These are phyloP conservation scores for Mythimna pallens DNA, from an alignment of 2,888 invertebrate genomes.

Conservation along the genomic window DNA sequence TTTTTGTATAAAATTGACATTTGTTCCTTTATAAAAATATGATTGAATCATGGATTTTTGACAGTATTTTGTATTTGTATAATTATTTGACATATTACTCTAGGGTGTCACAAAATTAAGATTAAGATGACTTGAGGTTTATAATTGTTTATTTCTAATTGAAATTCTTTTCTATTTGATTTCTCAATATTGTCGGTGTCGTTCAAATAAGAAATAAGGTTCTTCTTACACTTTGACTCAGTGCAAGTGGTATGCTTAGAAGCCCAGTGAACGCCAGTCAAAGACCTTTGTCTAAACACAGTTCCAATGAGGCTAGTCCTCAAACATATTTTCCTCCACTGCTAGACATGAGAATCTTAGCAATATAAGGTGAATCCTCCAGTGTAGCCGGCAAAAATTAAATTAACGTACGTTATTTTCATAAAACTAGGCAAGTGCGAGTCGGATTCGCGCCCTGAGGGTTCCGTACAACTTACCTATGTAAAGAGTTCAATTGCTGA, in stretches of 20 bases:
- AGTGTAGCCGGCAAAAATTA: too few species aligned
- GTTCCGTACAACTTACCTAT: too few species aligned
- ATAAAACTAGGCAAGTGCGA: too few species aligned
- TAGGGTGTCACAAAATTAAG: constrained; percentile 51
- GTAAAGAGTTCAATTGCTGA: too few species aligned
- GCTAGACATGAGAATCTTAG: neutral
- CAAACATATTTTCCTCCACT: neutral
- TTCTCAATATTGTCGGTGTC: constrained; percentile 11
- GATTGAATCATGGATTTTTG: constrained; percentile 52
- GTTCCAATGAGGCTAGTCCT: neutral
- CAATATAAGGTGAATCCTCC: too few species aligned
- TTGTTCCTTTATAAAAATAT: constrained; percentile 39
- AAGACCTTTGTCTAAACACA: neutral
- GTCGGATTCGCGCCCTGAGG: too few species aligned
- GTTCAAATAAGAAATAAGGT: constrained; percentile 17
- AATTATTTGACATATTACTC: constrained; percentile 26
- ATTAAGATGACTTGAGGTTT: constrained; percentile 26
- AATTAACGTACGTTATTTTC: too few species aligned
- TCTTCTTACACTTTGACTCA: constrained; percentile 22
- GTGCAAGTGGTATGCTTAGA: constrained; percentile 21
- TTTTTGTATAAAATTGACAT: constrained; percentile 25
- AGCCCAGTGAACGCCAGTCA: neutral
- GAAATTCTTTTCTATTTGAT: constrained; percentile 27
- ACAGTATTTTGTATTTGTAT: constrained; percentile 45
- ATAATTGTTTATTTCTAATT: constrained; percentile 25